phyloP scores from a whole-genome alignment of 2,888 invertebrate species.

The Heliconius hortense region DNA sequence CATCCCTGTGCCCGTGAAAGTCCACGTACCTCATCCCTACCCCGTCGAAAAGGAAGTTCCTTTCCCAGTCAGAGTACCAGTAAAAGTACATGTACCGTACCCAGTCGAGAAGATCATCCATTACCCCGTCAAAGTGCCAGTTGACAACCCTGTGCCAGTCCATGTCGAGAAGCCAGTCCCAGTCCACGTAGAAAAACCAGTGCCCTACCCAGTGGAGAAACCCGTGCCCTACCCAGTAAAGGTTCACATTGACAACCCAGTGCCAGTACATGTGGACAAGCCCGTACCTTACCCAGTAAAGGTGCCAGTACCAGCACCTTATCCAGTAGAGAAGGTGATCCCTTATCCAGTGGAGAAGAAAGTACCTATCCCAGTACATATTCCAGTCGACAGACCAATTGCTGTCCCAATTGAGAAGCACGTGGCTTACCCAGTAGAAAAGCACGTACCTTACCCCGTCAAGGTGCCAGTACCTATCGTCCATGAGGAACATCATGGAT shows the following conservation, averaged over 20 bases:
- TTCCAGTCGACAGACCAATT: constrained; percentile 83
- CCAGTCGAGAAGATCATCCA: constrained; percentile 88
- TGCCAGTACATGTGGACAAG: constrained; percentile 89
- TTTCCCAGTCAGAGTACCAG: constrained; percentile 85
- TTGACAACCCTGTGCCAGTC: constrained; percentile 87
- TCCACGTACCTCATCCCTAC: constrained; percentile 87
- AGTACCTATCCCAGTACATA: constrained; percentile 85
- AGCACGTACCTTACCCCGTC: constrained; percentile 85
- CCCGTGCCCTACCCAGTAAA: constrained; percentile 87
- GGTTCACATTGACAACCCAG: constrained; percentile 85
- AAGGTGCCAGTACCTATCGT: constrained; percentile 86
- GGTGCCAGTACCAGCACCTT: constrained; percentile 87
- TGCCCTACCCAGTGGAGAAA: constrained; percentile 88
- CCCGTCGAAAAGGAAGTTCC: constrained; percentile 87
- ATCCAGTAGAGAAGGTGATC: constrained; percentile 85
- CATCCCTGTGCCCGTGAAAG: constrained; percentile 86
- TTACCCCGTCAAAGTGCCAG: constrained; percentile 86
- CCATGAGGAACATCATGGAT: constrained; percentile 59
- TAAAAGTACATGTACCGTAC: constrained; percentile 87
- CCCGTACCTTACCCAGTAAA: constrained; percentile 89
- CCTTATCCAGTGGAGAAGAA: constrained; percentile 85
- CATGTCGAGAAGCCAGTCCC: constrained; percentile 86
- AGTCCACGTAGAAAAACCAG: constrained; percentile 87
- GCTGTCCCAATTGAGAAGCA: constrained; percentile 86
- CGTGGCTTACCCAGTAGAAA: constrained; percentile 85